phyloP scores from a whole-genome alignment of 2,888 invertebrate genomes.

The Schizaphis graminum region DNA sequence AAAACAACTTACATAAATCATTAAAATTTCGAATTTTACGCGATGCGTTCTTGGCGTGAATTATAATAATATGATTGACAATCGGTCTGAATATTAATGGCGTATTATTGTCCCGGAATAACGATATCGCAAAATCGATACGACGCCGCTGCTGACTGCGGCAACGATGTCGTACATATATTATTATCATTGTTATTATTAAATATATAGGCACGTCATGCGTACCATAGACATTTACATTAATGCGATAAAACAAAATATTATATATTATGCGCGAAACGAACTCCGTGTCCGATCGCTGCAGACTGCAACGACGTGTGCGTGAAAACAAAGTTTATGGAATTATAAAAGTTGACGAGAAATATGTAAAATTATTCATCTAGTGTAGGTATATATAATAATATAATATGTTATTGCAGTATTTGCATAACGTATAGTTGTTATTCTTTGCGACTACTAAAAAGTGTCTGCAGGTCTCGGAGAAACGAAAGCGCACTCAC shows the following conservation, averaged over 20 bases:
- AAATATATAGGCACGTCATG: background rate
- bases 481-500: background rate
- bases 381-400: background rate
- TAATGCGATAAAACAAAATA: background rate
- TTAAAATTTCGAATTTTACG: constrained; percentile 40
- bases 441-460: background rate
- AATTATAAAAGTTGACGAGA: background rate
- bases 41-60: background rate
- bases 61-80: constrained; percentile 40
- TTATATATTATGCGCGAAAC: background rate
- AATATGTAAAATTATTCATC: background rate
- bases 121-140: constrained; percentile 36
- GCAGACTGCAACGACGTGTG: background rate
- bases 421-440: background rate
- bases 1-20: constrained; percentile 54
- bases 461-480: background rate
- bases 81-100: constrained; percentile 40
- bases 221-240: background rate
- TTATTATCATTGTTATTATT: constrained; percentile 7
- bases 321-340: background rate
- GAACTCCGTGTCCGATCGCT: background rate
- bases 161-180: background rate
- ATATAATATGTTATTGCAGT: background rate
- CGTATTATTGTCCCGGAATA: background rate
- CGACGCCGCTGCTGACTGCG: background rate